Percentiles rank a stretch among this genome's conserved stretches.
These are phyloP conservation scores for Halcyon leucocephala DNA, from an alignment of 2,797 vertebrate genomes.

Conservation along the genomic window DNA sequence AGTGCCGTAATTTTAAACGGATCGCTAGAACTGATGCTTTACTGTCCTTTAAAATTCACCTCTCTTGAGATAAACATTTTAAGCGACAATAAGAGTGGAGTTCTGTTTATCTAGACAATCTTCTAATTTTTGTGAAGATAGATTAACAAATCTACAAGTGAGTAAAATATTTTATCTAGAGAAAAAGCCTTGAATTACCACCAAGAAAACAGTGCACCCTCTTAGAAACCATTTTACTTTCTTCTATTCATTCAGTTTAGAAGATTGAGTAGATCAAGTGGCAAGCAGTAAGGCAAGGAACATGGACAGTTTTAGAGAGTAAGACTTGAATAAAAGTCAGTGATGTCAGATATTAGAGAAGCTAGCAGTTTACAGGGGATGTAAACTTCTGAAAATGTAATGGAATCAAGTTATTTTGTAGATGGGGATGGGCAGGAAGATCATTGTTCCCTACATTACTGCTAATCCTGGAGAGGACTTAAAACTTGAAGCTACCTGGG, in stretches of 20 bases:
- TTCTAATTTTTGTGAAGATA: neutral
- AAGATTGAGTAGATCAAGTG: neutral
- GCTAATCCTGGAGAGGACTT: neutral
- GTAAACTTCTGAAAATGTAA: neutral
- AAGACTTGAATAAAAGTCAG: neutral
- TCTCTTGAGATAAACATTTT: neutral
- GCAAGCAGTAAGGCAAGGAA: neutral
- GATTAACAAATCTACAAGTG: neutral
- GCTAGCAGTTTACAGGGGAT: rapidly evolving
- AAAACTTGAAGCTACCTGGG: neutral
- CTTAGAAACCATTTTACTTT: neutral
- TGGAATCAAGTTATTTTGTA: neutral
- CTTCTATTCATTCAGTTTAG: neutral
- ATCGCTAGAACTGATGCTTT: neutral
- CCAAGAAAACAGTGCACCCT: neutral
- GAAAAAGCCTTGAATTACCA: neutral
- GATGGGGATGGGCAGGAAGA: rapidly evolving
- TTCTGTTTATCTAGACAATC: neutral
- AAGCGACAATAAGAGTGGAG: neutral
- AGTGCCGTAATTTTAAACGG: neutral
- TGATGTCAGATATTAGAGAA: neutral
- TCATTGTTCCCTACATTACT: neutral
- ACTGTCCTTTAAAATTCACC: neutral
- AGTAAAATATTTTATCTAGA: neutral
- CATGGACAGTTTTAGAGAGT: neutral